Conservation (phyloP, 2,888 invertebrate species). For the Myopa tessellatipennis region DNA sequence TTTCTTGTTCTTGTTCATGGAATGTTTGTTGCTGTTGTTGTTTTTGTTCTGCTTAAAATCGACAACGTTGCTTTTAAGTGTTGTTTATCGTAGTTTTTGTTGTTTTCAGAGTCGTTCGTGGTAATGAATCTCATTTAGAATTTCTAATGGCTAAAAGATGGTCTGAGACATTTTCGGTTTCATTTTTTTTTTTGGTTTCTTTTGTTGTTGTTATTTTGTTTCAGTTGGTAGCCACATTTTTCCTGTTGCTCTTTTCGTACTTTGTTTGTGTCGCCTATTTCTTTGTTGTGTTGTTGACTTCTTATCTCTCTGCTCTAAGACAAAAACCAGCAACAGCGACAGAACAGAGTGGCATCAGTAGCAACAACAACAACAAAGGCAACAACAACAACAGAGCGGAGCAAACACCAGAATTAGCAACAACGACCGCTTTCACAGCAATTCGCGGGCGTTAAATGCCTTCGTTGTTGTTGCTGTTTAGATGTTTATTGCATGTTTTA, state of each 20-base stretch:
- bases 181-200: neutral
- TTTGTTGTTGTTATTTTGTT: neutral
- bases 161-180: neutral
- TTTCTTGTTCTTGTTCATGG: neutral
- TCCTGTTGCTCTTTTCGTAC: neutral
- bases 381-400: neutral
- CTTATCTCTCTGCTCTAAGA: too few species aligned
- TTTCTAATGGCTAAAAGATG: constrained; percentile 17
- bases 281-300: too few species aligned
- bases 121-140: constrained; percentile 35
- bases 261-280: neutral
- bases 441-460: neutral
- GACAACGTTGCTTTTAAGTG: neutral
- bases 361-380: neutral
- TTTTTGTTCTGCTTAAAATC: neutral
- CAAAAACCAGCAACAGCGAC: neutral
- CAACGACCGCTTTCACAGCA: neutral
- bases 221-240: too few species aligned
- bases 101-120: constrained; percentile 12
- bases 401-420: neutral
- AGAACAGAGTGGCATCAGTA: neutral
- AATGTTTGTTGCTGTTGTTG: constrained; percentile 5
- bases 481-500: neutral
- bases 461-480: neutral
- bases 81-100: neutral